A percentile compares a stretch with the other conserved stretches of the same genome.
Evolutionary conservation across 2,888 invertebrate species (phyloP).

Genomic region (Cosmia trapezina): DNA sequence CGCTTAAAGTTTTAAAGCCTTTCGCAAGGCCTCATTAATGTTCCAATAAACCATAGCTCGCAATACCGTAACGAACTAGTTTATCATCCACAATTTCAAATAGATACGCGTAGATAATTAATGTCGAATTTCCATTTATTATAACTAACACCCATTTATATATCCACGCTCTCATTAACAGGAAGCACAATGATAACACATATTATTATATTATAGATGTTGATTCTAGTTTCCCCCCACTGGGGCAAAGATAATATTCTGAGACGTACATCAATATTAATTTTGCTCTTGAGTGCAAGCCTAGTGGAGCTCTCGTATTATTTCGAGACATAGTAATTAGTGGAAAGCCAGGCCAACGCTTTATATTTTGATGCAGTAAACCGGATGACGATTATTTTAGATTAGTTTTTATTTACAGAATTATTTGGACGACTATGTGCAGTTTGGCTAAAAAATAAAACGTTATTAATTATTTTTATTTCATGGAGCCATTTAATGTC

Average conservation of each 20-base stretch:
- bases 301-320: conserved; percentile 65
- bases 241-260: conserved; percentile 72
- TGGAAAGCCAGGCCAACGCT: conserved; percentile 65
- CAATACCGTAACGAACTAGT: conserved; percentile 3
- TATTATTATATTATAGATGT: conserved; percentile 54
- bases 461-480: background rate
- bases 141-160: conserved; percentile 2
- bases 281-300: conserved; percentile 72
- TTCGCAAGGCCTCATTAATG: conserved; percentile 8
- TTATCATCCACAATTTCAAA: background rate
- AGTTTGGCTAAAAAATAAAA: background rate
- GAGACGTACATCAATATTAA: conserved; percentile 78
- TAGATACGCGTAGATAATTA: background rate
- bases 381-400: conserved; percentile 14
- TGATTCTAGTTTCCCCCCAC: conserved; percentile 48
- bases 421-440: background rate
- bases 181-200: conserved; percentile 38
- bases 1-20: conserved; percentile 13
- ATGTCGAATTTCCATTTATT: conserved; percentile 9
- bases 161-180: conserved; percentile 9
- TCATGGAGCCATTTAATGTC: background rate
- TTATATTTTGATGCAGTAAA: conserved; percentile 36
- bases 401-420: background rate
- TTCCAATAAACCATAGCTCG: conserved; percentile 1
- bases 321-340: conserved; percentile 76